Conservation (phyloP, 2,888 invertebrate species). For the Andrena flavipes region DNA sequence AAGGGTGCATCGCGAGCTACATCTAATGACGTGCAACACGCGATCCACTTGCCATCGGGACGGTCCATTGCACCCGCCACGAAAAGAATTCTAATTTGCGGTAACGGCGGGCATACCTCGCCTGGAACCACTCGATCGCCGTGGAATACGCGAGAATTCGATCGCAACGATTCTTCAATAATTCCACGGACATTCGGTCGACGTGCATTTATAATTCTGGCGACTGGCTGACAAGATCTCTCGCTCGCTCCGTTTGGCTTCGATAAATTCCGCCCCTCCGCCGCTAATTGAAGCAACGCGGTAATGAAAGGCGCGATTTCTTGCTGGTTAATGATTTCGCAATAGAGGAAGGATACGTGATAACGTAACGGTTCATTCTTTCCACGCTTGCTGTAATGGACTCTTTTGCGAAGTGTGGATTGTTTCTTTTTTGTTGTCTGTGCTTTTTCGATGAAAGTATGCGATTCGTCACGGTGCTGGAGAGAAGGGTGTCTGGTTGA, state of each 20-base stretch:
- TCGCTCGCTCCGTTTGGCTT: slow-evolving; percentile 1
- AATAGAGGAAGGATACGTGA: background rate
- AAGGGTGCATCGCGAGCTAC: slow-evolving; percentile 46
- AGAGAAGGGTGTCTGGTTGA: background rate
- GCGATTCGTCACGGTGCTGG: background rate
- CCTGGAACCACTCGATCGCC: slow-evolving; percentile 2
- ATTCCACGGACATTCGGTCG: background rate
- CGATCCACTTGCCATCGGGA: slow-evolving; percentile 50
- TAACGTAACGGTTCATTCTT: background rate
- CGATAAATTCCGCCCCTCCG: slow-evolving; percentile 23
- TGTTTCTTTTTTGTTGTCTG: background rate
- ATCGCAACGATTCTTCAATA: background rate
- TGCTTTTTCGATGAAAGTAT: slow-evolving; percentile 4
- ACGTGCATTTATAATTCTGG: background rate
- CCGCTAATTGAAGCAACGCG: slow-evolving; percentile 40
- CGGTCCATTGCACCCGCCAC: slow-evolving; percentile 57
- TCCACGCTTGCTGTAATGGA: too few relatives aligned
- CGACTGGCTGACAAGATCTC: background rate
- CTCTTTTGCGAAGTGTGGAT: slow-evolving; percentile 10
- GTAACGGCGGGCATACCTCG: background rate
- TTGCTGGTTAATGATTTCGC: slow-evolving; percentile 1
- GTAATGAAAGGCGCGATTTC: slow-evolving; percentile 26
- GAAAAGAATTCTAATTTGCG: slow-evolving; percentile 49
- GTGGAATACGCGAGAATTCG: background rate
- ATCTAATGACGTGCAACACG: slow-evolving; percentile 70